Evolutionary conservation across 2,888 invertebrate species (phyloP).

Genomic region (Ferrisia virgata): DNA sequence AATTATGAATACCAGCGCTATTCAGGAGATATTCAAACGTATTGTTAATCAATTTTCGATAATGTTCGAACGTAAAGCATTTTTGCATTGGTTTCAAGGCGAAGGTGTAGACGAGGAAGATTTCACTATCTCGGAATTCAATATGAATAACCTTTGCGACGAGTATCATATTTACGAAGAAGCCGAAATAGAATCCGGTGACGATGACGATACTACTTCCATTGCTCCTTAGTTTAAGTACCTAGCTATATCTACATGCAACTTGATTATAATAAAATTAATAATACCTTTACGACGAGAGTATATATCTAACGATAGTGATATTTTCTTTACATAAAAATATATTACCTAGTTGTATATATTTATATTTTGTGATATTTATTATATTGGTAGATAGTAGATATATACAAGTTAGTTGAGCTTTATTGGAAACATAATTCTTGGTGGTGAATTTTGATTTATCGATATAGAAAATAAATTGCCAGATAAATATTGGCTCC

Average conservation of each 20-base stretch:
- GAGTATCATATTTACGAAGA: constrained; percentile 42
- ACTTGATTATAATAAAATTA: neutral
- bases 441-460: neutral
- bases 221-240: neutral
- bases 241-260: neutral
- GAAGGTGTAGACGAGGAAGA: constrained; percentile 82
- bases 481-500: neutral
- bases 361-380: too few species aligned
- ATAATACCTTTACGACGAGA: too few species aligned
- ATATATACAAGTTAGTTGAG: neutral
- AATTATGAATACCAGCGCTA: constrained; percentile 36
- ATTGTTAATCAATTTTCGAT: constrained; percentile 34
- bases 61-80: constrained; percentile 54
- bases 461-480: neutral
- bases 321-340: too few species aligned
- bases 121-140: constrained; percentile 53
- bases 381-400: too few species aligned
- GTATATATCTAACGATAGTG: too few species aligned
- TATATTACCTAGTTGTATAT: too few species aligned
- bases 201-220: constrained; percentile 55
- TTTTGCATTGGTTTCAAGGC: constrained; percentile 66
- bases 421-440: neutral
- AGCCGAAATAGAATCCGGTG: constrained; percentile 60
- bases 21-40: constrained; percentile 38
- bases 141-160: constrained; percentile 36